These are phyloP conservation scores for Chaetogeoica ovagalla DNA, from an alignment of 2,888 invertebrate genomes.

Conservation along the genomic window DNA sequence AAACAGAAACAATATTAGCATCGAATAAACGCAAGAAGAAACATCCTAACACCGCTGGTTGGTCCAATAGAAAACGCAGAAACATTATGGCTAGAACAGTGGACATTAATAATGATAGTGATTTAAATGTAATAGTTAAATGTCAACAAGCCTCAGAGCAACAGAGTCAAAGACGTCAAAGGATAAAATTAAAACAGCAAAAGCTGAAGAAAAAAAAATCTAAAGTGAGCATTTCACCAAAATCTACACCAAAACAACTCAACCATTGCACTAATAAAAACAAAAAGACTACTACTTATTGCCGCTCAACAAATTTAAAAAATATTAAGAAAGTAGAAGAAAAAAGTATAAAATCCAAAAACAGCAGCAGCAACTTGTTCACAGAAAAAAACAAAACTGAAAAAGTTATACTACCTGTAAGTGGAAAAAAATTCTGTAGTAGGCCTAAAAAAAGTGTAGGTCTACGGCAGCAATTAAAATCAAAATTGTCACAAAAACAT, in stretches of 20 bases:
- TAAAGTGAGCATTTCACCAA: no score
- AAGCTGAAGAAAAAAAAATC: background rate
- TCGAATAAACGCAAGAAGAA: constrained; percentile 63
- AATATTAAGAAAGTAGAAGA: background rate
- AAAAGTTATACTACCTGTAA: background rate
- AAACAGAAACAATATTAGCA: background rate
- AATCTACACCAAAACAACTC: constrained; percentile 1
- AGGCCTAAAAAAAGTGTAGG: constrained; percentile 32
- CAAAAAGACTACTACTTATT: background rate
- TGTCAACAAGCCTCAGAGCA: constrained; percentile 14
- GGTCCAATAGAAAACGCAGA: constrained; percentile 66
- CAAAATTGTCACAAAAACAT: background rate
- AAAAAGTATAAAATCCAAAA: background rate
- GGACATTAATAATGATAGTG: background rate
- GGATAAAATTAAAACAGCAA: constrained; percentile 36
- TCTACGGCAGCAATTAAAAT: background rate
- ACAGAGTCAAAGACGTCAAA: constrained; percentile 21
- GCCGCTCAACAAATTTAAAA: constrained; percentile 4
- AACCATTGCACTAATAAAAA: constrained; percentile 13
- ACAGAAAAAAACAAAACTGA: background rate
- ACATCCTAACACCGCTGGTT: constrained; percentile 79
- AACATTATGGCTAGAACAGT: constrained; percentile 1
- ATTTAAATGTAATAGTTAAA: background rate
- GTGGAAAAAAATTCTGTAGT: constrained; percentile 10
- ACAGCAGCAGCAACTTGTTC: background rate